Evolutionary conservation across 2,113 vertebrate species (phyloP), one percentile per base, ranked within the genome.

Genomic region (Microcebus ravelobensis): DNA sequence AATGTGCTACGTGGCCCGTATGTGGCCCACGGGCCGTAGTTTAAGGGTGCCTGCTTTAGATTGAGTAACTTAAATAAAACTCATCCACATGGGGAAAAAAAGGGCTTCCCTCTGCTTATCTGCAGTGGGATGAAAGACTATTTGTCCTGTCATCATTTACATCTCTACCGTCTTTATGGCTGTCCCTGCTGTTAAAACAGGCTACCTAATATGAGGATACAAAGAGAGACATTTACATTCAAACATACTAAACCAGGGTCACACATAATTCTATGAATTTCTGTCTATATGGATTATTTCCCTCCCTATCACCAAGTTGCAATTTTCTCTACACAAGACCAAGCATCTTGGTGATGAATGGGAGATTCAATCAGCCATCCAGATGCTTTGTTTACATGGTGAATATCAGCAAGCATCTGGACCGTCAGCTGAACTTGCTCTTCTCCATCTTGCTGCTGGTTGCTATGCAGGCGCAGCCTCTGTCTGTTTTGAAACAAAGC

Each of bases 401-500:
- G 85, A 91, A 23, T 65, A 87, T 42, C 50, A 71, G 73, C 82
- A 87, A 91, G 52, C 91, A 61, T 73, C 91, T 95, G 82, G 81
- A 57, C 39, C 13, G 27, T 42, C 36, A 27, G 39, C 52, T 82
- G 82, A 76, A 95, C 50, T 48, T 90, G 77, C 34, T 65, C 76
- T 45, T 84, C 87, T 93, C 68, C 18, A 59, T 90, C 61, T 67
- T 84, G 36, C 45, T 71, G 36, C 83, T 84, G 68, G 80, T 96
- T 91, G 80, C 90, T 92, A 81, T 50, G 87, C 61, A 94, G 39
- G 14, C 76, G 25, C 48, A 92, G 67, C 13, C 57, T 27, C 23
- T n/a, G 39, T 61, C 42, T 95, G 83, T 67, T 92, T 70, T 84
- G 74, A 82, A 90, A 95, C 87, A 95, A 95, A 94, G 29, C 61